These are phyloP conservation scores for Pseudocheirus occidentalis DNA, from an alignment of 2,797 vertebrate species.

Conservation along the genomic window DNA sequence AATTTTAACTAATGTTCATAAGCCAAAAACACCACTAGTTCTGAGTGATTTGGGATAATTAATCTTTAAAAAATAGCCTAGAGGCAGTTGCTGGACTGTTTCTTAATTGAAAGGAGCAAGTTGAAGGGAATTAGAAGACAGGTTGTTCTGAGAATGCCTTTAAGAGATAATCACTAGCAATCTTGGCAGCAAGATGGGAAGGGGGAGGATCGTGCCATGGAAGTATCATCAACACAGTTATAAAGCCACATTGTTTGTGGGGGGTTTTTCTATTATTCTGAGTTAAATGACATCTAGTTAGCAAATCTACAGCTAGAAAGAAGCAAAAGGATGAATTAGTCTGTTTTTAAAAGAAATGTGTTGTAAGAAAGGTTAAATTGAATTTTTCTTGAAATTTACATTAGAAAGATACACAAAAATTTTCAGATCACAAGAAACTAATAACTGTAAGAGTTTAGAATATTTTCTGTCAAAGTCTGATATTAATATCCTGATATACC, in stretches of 20 bases:
- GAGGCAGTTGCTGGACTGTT: neutral
- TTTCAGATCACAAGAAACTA: neutral
- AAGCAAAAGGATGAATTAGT: neutral
- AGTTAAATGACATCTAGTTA: neutral
- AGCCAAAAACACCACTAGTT: neutral
- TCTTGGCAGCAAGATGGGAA: neutral
- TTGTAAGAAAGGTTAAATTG: neutral
- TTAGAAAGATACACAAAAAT: neutral
- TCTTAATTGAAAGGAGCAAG: conserved; percentile 9
- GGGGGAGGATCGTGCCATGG: neutral
- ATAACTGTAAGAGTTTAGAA: neutral
- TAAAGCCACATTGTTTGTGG: neutral
- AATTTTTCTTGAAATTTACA: neutral
- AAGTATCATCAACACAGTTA: neutral
- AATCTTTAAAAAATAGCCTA: conserved; percentile 9
- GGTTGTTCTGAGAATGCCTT: neutral
- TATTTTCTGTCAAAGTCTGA: neutral
- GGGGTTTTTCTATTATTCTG: neutral
- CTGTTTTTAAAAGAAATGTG: neutral
- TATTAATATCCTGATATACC: neutral
- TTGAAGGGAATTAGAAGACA: conserved; percentile 1
- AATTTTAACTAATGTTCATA: neutral
- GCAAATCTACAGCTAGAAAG: neutral
- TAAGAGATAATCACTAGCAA: neutral
- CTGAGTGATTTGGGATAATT: conserved; percentile 10